These are phyloP conservation scores for Podilymbus podiceps DNA, from an alignment of 2,113 vertebrate genomes.

Conservation along the genomic window DNA sequence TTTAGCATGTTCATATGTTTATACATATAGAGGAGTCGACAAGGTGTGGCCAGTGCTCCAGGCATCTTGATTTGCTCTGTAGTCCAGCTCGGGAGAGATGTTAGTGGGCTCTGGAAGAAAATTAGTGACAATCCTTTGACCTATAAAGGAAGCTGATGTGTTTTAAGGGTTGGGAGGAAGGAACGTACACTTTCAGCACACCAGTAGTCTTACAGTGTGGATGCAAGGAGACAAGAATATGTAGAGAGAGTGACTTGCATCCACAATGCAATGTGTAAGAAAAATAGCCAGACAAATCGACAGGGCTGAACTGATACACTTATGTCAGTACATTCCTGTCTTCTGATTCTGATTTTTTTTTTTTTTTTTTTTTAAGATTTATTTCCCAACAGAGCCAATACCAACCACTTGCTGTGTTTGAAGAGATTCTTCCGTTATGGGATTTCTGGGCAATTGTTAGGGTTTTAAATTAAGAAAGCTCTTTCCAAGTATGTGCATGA, in stretches of 20 bases:
- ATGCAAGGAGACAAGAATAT: background rate
- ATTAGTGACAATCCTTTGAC: background rate
- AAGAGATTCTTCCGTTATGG: background rate
- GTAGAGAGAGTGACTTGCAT: background rate
- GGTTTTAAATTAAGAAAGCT: background rate
- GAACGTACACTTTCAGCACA: background rate
- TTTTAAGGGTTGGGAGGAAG: background rate
- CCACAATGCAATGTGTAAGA: background rate
- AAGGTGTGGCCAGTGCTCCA: background rate
- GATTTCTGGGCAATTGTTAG: background rate
- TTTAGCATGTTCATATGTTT: rapidly evolving
- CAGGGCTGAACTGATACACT: background rate
- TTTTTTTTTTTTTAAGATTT: background rate
- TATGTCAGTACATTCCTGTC: background rate
- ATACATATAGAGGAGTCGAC: rapidly evolving
- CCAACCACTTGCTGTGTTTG: background rate
- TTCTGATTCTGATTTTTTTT: background rate
- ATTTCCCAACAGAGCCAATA: background rate
- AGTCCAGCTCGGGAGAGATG: background rate
- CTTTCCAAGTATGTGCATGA: background rate
- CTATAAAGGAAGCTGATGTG: background rate
- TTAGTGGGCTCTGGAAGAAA: background rate
- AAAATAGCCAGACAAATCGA: background rate
- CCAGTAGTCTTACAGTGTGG: background rate
- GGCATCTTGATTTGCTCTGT: background rate